Base-by-base conservation (phyloP, 2,113 vertebrate genomes). In the Tupaia chinensis region DNA sequence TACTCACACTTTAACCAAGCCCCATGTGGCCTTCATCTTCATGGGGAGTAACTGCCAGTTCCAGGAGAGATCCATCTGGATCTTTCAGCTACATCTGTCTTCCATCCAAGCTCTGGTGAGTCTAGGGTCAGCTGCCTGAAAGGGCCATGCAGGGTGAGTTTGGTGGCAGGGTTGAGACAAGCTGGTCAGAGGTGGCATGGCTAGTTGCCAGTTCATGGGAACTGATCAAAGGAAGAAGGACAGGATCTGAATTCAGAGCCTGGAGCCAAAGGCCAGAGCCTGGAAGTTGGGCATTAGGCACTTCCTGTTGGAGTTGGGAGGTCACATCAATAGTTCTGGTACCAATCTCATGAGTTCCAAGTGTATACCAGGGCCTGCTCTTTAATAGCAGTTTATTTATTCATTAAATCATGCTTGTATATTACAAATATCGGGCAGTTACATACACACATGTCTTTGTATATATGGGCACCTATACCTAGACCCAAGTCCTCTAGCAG, bases 171-270 rank as follows among this genome's bases (percentile, higher is more conserved):
- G 4, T 11, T 44, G 25, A 20, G 5, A 69, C 15, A 63, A 74
- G 20, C 11, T 11, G 69, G 25, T 70, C 7, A 78, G 68, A 78
- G 5, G 32, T 27, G 19, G 13, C 5, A 63, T 19, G 58, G 54
- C 53, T n/a, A 58, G 56, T 20, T 56, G 7, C 9, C 54, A 53
- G 17, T 80, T 12, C 25, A 22, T 27, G 66, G 29, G 73, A 54
- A 79, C 25, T 2, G 56, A 79, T 12, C 80, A 95, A 89, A 74
- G n/a, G 63, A 25, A 72, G 22, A 89, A 94, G 89, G 66, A 76
- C 53, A 8, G 34, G 20, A 12, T 86, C 22, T 87, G 77, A 87
- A 80, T 80, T 90, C 32, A 84, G 44, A 87, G 23, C 8, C 20
- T 58, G 9, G 65, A 89, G 29, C 11, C 22, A 19, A 81, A 92